Evolutionary conservation across 2,113 vertebrate genomes (phyloP).

Genomic region (Dromiciops gliroides): DNA sequence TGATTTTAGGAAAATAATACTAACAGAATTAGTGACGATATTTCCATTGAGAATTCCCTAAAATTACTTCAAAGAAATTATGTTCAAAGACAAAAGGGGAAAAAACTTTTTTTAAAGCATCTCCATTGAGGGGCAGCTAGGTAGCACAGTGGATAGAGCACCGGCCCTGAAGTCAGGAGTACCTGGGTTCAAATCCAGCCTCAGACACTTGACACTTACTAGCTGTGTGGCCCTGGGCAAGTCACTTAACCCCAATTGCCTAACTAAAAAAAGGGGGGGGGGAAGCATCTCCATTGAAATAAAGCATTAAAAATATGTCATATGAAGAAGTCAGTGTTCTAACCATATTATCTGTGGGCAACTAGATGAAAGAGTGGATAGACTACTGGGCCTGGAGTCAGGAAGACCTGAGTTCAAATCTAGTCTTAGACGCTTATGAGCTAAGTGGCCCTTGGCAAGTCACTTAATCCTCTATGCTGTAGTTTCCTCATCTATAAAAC

Average conservation of each 20-base stretch:
- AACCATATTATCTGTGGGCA: background rate
- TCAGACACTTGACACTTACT: no score
- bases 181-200: no score
- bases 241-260: no score
- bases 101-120: background rate
- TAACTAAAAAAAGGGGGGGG: no score
- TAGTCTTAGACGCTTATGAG: background rate
- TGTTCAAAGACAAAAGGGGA: conserved; percentile 8
- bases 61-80: background rate
- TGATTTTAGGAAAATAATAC: background rate
- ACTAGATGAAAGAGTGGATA: background rate
- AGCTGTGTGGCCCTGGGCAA: no score
- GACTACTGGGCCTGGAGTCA: background rate
- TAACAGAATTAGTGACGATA: background rate
- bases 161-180: no score
- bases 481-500: background rate
- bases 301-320: background rate
- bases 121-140: no score
- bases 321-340: conserved; percentile 24
- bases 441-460: background rate
- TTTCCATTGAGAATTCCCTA: background rate
- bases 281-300: conserved; percentile 20
- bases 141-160: no score
- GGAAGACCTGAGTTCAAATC: background rate
- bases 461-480: background rate